A percentile compares a stretch with the other conserved stretches of the same genome.
These are phyloP conservation scores for Acromyrmex charruanus DNA, from an alignment of 1,140 invertebrate genomes.

Conservation along the genomic window DNA sequence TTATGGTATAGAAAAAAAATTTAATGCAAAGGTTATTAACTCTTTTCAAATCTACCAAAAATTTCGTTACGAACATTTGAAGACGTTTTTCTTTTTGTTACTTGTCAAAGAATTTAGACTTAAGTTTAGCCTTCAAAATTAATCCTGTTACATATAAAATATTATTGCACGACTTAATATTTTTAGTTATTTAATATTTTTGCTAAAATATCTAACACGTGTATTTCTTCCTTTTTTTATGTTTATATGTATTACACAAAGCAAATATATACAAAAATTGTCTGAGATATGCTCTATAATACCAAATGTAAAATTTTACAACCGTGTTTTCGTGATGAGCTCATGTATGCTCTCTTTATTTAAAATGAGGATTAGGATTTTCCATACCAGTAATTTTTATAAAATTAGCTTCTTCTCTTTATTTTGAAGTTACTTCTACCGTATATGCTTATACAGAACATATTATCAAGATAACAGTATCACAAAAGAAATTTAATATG, in stretches of 20 bases:
- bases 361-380: neutral
- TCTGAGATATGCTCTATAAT: neutral
- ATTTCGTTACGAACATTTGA: neutral
- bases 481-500: neutral
- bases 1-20: neutral
- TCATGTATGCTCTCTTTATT: neutral
- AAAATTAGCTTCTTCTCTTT: constrained; percentile 4
- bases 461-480: neutral
- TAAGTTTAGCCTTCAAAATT: neutral
- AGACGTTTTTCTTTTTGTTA: neutral
- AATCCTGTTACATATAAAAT: neutral
- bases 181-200: neutral
- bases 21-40: neutral
- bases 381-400: neutral
- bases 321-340: neutral
- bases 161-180: neutral
- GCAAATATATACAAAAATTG: neutral
- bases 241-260: neutral
- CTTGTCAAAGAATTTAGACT: neutral
- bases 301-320: constrained; percentile 12
- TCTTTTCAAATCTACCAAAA: neutral
- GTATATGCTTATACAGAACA: neutral
- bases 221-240: neutral
- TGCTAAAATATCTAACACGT: neutral
- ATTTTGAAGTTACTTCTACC: neutral